Conservation (phyloP, 2,113 vertebrate genomes). For the Callospermophilus lateralis region DNA sequence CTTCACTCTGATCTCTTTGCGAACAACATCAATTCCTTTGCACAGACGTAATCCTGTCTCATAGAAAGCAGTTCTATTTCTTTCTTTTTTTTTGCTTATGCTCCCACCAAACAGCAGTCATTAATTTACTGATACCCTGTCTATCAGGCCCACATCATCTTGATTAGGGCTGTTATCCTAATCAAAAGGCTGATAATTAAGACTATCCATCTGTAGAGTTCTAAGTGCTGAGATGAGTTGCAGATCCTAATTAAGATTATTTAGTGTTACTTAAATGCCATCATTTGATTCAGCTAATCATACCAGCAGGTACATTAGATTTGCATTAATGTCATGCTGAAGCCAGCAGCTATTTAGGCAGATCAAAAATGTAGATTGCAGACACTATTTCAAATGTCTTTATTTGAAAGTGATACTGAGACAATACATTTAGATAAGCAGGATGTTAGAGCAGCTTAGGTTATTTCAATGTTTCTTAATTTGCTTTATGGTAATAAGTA, state of each 20-base stretch:
- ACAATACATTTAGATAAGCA: conserved; percentile 84
- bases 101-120: conserved; percentile 88
- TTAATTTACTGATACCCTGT: conserved; percentile 92
- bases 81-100: conserved; percentile 86
- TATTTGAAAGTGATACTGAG: conserved; percentile 84
- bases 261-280: conserved; percentile 93
- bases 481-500: conserved; percentile 83
- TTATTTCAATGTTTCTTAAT: conserved; percentile 75
- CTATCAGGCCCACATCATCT: conserved; percentile 91
- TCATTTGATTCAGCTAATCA: conserved; percentile 94
- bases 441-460: conserved; percentile 69
- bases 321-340: conserved; percentile 91
- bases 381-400: conserved; percentile 84
- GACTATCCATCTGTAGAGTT: conserved; percentile 92
- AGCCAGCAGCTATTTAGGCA: conserved; percentile 88
- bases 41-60: conserved; percentile 74
- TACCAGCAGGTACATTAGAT: conserved; percentile 92
- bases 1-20: conserved; percentile 62
- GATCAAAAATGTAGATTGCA: conserved; percentile 89
- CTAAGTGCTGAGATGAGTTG: conserved; percentile 90
- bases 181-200: conserved; percentile 93
- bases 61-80: conserved; percentile 82
- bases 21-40: conserved; percentile 73
- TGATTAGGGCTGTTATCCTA: conserved; percentile 93
- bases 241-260: conserved; percentile 93